Conservation (phyloP, 1,140 invertebrate species). For the Drosophila pseudoobscura region DNA sequence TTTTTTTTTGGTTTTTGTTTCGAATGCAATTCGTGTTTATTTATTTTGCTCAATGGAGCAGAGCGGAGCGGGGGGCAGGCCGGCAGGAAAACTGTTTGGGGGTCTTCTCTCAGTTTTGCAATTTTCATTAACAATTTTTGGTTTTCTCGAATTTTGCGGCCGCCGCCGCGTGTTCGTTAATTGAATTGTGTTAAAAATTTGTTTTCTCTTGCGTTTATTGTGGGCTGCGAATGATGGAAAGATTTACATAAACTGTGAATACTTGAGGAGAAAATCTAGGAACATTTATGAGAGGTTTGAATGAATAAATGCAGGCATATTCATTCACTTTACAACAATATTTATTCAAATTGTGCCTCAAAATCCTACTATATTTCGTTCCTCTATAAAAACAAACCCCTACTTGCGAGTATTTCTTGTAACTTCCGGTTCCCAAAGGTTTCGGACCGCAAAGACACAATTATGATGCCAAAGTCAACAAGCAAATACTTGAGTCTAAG, state of each 20-base stretch:
- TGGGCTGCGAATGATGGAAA: conserved; percentile 34
- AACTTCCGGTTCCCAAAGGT: conserved; percentile 34
- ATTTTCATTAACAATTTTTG: conserved; percentile 75
- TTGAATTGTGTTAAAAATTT: conserved; percentile 69
- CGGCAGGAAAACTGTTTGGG: too few relatives aligned
- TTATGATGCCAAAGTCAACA: conserved; percentile 44
- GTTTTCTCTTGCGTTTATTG: conserved; percentile 30
- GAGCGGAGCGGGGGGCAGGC: background rate
- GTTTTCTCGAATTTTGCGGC: conserved; percentile 59
- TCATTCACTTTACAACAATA: too few relatives aligned
- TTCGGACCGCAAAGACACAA: conserved; percentile 25
- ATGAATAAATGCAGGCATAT: background rate
- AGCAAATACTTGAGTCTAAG: conserved; percentile 35
- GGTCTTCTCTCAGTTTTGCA: conserved; percentile 25
- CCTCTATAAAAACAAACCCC: background rate
- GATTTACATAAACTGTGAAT: conserved; percentile 3
- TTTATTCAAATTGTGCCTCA: too few relatives aligned
- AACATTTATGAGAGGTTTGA: background rate
- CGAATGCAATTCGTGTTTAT: conserved; percentile 59
- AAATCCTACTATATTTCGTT: too few relatives aligned
- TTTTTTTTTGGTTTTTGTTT: conserved; percentile 1
- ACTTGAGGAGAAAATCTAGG: background rate
- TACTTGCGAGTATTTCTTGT: background rate
- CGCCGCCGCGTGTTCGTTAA: conserved; percentile 49
- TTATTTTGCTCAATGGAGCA: conserved; percentile 25